Conservation (phyloP, 2,113 vertebrate genomes). For the Carassius carassius region DNA sequence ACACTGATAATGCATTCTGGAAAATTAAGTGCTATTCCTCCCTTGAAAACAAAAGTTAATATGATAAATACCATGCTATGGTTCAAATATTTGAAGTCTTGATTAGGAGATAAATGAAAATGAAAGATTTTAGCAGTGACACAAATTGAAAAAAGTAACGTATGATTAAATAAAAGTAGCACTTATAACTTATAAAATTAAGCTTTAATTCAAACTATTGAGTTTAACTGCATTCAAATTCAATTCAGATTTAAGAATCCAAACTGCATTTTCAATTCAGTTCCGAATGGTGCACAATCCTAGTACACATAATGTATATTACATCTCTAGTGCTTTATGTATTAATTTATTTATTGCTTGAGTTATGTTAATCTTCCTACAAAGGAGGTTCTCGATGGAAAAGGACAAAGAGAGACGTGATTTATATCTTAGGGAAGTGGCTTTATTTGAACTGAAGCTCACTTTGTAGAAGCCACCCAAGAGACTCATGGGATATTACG, state of each 20-base stretch:
- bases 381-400: conserved; percentile 65
- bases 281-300: not conserved
- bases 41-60: not conserved
- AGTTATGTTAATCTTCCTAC: conserved; percentile 57
- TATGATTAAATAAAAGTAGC: no score
- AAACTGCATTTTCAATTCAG: not conserved
- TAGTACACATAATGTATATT: not conserved
- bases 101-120: not conserved
- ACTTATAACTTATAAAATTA: no score
- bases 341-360: not conserved
- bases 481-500: conserved; percentile 60
- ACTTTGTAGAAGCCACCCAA: conserved; percentile 47
- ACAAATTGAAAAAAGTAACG: no score
- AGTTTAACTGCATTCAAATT: not conserved
- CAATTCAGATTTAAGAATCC: not conserved
- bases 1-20: not conserved
- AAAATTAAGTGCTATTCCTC: not conserved
- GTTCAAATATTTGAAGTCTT: not conserved
- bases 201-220: not conserved
- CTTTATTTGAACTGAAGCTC: conserved; percentile 61
- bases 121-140: not conserved
- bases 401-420: conserved; percentile 51
- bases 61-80: not conserved
- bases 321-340: conserved; percentile 1
- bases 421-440: conserved; percentile 13